Base-by-base conservation (phyloP, 2,888 invertebrate genomes). In the Abscondita cerata region DNA sequence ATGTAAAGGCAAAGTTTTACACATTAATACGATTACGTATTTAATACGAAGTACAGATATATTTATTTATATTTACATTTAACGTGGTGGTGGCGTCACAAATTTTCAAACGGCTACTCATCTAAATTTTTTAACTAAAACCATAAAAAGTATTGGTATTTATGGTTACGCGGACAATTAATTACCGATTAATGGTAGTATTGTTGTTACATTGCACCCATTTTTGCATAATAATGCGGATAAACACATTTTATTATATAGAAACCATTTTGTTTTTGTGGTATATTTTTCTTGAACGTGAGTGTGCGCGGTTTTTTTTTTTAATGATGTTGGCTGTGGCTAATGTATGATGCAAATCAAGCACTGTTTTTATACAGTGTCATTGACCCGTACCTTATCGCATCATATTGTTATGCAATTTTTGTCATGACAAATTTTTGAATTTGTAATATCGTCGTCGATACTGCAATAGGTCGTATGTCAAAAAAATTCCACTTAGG, bases 241-340 rank as follows among this genome's bases (percentile, higher is more conserved):
- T 76, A 78, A 78, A 79, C 76, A 76, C 75, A 76, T 72, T 74
- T 72, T 66, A 70, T 68, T 71, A 74, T 56, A 72, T 51, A 72
- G 79, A 70, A 78, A 80, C 80, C 80, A 80, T 80, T 79, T 80
- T 80, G 79, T 79, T 80, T 80, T 78, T 75, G 69, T 74, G 70
- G 11, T 44, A 68, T 71, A 68, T 72, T 73, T 69, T 70, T 70
- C 67, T 65, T 66, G 58, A 61, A 54, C 59, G 59, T 54, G 59
- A 59, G 63, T 56, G 40, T 52, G 63, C 63, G 62, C 62, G 61
- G 47, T 52, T 44, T 44, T 41, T 41, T 41, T 41, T 41, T 41
- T 44, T 25, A 25, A 25, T 25, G 25, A 25, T 25, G 25, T n/a
- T n/a, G n/a, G 4, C 25, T 25, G 25, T 25, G 25, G 6, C 25